Base-by-base conservation (phyloP, 2,797 vertebrate genomes). In the Clarias laeviceps region DNA sequence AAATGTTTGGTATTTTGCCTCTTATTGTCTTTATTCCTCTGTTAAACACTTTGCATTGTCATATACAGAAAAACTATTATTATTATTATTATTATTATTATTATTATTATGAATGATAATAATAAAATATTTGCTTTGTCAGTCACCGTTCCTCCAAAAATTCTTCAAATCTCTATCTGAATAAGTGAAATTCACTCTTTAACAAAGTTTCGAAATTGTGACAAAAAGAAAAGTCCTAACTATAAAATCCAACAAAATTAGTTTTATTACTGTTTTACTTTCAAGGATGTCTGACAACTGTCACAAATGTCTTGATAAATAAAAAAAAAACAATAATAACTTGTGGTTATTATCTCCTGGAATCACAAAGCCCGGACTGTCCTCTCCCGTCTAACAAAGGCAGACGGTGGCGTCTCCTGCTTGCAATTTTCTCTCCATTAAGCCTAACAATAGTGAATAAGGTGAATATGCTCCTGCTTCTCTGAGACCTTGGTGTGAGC, bases 361-460 rank as follows among this genome's bases (percentile, higher is more conserved):
- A 85, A 85, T 85, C 83, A 88, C 78, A 84, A 82, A 61, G 59
- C 88, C 78, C 34, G 73, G 85, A 88, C 86, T 86, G 85, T 89
- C 90, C 88, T 88, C 86, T 83, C 82, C 56, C 70, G 66, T 85
- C 89, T 88, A 69, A 89, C 88, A 88, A 85, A 89, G 83, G 77
- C 74, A 78, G 83, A 83, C 82, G 85, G 80, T 84, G 86, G 83
- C 82, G 87, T 81, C 81, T 84, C 78, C 81, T 77, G 82, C 80
- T 83, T 87, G 86, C 86, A 89, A 88, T 89, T 84, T 88, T 89
- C 86, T 57, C 80, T 88, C 89, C 86, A 90, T 90, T 90, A 87
- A 85, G 79, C 85, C 79, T 87, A 89, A 90, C 87, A 90, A 89
- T 88, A 86, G 87, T 84, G 90, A 90, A 90, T 89, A 86, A 87